phyloP scores from a whole-genome alignment of 2,888 invertebrate genomes.

The Drosophila infuscata region DNA sequence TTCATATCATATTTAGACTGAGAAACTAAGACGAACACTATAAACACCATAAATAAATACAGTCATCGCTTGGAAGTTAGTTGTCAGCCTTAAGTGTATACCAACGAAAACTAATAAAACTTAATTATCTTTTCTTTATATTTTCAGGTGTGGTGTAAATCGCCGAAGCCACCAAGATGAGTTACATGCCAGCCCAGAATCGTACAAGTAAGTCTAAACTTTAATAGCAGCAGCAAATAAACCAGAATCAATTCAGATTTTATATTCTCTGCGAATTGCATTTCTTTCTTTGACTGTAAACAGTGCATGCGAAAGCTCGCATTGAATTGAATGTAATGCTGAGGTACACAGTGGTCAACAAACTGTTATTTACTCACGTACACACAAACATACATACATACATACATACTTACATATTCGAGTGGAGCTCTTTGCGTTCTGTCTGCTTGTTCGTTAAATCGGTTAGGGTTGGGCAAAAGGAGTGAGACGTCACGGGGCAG shows the following conservation, averaged over 20 bases:
- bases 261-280: not conserved
- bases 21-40: not conserved
- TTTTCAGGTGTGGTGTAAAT: constrained; percentile 88
- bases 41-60: not conserved
- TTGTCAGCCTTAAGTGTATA: not conserved
- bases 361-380: constrained; percentile 6
- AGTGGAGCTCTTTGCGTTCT: constrained; percentile 14
- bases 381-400: not conserved
- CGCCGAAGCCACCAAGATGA: constrained; percentile 91
- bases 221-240: not conserved
- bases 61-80: not conserved
- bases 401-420: not conserved
- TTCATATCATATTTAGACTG: not conserved
- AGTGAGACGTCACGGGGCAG: not conserved
- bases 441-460: constrained; percentile 3
- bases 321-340: not conserved
- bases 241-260: not conserved
- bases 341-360: not conserved
- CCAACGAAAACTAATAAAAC: not conserved
- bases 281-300: not conserved
- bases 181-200: constrained; percentile 93
- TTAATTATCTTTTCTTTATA: not conserved
- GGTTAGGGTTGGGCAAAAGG: not conserved
- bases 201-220: constrained; percentile 90
- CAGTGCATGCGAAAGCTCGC: not conserved